Percentiles rank a stretch among this genome's conserved stretches.
Evolutionary conservation across 2,797 vertebrate species (phyloP).

Genomic region (Helostoma temminkii): DNA sequence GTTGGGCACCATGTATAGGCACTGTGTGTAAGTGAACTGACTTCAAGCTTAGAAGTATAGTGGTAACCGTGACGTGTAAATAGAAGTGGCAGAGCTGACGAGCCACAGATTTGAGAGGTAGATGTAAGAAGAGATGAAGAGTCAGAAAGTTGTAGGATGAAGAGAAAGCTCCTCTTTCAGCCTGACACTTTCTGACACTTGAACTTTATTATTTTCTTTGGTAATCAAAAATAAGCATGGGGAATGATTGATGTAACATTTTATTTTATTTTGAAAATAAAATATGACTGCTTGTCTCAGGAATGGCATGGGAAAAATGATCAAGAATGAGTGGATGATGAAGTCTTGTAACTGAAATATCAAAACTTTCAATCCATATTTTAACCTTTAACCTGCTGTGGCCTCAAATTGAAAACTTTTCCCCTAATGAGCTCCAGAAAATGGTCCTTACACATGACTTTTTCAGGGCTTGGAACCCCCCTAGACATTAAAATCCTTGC

Average conservation of each 20-base stretch:
- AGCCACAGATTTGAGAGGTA: conserved; percentile 37
- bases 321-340: neutral
- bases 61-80: no score
- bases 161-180: conserved; percentile 19
- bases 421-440: conserved; percentile 60
- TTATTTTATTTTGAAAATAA: neutral
- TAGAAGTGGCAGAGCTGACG: conserved; percentile 5
- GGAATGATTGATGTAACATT: neutral
- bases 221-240: neutral
- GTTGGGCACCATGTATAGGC: no score
- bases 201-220: neutral
- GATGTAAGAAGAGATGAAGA: conserved; percentile 46
- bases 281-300: neutral
- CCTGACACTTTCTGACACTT: no score
- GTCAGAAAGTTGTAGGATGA: conserved; percentile 34
- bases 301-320: neutral
- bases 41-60: no score
- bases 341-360: neutral
- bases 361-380: conserved; percentile 12
- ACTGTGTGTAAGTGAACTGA: no score
- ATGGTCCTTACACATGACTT: conserved; percentile 63
- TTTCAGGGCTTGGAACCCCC: conserved; percentile 45
- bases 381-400: conserved; percentile 1
- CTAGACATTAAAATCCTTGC: conserved; percentile 37
- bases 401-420: conserved; percentile 3